phyloP scores from a whole-genome alignment of 2,797 vertebrate genomes.

The Sebastes variabilis region DNA sequence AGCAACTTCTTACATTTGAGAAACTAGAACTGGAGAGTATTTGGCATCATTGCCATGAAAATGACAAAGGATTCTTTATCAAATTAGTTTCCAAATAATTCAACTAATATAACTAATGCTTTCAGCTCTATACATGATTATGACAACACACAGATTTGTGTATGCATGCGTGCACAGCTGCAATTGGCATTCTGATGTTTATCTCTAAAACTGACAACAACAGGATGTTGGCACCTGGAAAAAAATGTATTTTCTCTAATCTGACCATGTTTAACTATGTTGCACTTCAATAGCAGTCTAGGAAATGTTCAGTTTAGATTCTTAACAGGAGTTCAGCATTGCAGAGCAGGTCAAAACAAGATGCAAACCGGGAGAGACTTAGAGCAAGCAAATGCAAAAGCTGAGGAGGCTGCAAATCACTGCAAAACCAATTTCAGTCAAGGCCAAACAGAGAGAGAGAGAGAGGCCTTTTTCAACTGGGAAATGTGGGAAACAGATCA shows the following conservation, averaged over 20 bases:
- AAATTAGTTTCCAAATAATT: neutral
- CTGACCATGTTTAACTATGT: constrained; percentile 18
- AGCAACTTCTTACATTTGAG: neutral
- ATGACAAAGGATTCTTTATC: neutral
- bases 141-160: neutral
- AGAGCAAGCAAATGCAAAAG: constrained; percentile 27
- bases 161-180: neutral
- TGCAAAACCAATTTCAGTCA: constrained; percentile 58
- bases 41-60: neutral
- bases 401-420: constrained; percentile 41
- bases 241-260: constrained; percentile 5
- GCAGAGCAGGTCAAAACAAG: constrained; percentile 37
- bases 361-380: constrained; percentile 15
- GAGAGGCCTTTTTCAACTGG: constrained; percentile 48
- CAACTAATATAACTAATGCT: neutral
- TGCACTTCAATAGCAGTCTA: constrained; percentile 15
- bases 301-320: constrained; percentile 48
- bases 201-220: constrained; percentile 38
- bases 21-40: neutral
- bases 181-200: neutral
- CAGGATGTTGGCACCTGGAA: constrained; percentile 1
- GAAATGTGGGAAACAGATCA: constrained; percentile 63
- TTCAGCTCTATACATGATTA: neutral
- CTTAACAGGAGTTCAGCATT: constrained; percentile 36
- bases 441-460: constrained; percentile 40